Percentiles rank a stretch among this genome's conserved stretches.
These are phyloP conservation scores for Myoxocephalus aenaeus DNA, from an alignment of 2,797 vertebrate genomes.

Conservation along the genomic window DNA sequence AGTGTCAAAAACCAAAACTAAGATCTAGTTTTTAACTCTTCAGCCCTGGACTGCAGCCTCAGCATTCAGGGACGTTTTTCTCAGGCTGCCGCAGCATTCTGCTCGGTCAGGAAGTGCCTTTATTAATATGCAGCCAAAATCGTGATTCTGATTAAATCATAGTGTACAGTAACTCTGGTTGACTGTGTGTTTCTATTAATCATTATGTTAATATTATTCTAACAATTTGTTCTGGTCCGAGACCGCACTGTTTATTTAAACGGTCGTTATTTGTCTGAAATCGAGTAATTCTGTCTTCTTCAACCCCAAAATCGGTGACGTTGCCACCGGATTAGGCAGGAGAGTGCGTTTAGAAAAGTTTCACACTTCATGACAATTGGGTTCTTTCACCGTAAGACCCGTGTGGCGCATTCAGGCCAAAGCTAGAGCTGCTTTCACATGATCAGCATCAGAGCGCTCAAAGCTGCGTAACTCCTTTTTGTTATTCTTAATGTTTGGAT, in stretches of 20 bases:
- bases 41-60: not conserved
- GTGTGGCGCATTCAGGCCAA: not conserved
- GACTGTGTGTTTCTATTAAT: not conserved
- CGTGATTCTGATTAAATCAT: not conserved
- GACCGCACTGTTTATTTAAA: not conserved
- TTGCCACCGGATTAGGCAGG: not conserved
- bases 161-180: not conserved
- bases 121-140: no score
- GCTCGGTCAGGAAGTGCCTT: no score
- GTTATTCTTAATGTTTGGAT: conserved; percentile 6
- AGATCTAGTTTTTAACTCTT: not conserved
- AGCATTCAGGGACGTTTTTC: not conserved
- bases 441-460: conserved; percentile 20
- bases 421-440: conserved; percentile 32
- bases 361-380: not conserved
- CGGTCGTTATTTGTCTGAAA: not conserved
- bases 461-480: conserved; percentile 20
- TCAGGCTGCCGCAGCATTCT: no score
- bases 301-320: not conserved
- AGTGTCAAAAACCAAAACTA: not conserved
- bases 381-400: not conserved
- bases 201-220: not conserved
- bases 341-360: not conserved
- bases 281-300: not conserved
- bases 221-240: not conserved